Base-by-base conservation (phyloP, 53 echinoderm and acorn worm genomes). In the Zoroaster sp. region DNA sequence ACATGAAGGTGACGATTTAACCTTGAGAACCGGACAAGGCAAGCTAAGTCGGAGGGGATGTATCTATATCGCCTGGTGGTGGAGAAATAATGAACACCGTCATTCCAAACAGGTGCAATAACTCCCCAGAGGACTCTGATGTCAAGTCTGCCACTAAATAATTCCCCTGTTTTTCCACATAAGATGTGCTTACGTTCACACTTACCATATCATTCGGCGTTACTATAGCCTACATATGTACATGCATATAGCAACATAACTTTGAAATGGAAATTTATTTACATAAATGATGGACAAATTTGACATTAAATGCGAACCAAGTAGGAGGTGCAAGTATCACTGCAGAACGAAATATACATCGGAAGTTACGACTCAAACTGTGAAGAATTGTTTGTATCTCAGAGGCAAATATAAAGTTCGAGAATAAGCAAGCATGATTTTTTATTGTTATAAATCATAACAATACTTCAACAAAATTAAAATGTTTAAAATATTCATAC, bases 41-140 rank as follows among this genome's bases (percentile, higher is more conserved):
- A 21, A 59, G 23, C 23, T 25, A 59, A 2, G 10, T 8, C 63
- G 8, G 63, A 59, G 28, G 63, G 21, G 63, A 59, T 21, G 28
- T 25, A 59, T 59, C 28, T 59, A 28, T 59, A 59, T 59, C 63
- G 63, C 21, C 63, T 59, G 8, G 23, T 28, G 63, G 63, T 59
- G 63, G 28, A 28, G 63, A 28, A 59, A 59, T 65, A 80, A 80
- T 65, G 63, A 41, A 80, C 65, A 37, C 80, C 37, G 63, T 41
- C 63, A 66, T 6, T 63, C 80, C 25, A 38, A 40, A 40, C 80
- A 80, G 80, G 65, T 80, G 80, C 66, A 77, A 49, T n/a, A 52
- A 49, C 47, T 49, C 77, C 37, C 35, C 25, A 31, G 31, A 32
- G 5, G 52, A 77, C 47, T n/a, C 77, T 59, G 63, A 25, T 25